phyloP scores from a whole-genome alignment of 2,888 invertebrate genomes.

The Acrobasis suavella region DNA sequence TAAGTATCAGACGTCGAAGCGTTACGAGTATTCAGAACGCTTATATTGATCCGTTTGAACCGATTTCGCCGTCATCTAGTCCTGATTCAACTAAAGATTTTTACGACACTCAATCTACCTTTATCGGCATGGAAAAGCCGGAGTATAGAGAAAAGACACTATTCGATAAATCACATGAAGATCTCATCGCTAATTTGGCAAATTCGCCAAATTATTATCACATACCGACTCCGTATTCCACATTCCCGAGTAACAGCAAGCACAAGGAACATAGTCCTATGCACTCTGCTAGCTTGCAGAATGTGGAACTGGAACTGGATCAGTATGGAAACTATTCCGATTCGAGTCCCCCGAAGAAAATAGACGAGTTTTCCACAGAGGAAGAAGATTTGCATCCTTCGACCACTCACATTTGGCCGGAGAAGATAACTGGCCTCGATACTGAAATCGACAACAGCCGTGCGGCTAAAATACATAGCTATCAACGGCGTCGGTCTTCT shows the following conservation, averaged over 20 bases:
- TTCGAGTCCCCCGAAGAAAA: constrained; percentile 60
- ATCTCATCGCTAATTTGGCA: constrained; percentile 79
- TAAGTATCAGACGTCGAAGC: constrained; percentile 59
- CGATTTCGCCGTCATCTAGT: constrained; percentile 84
- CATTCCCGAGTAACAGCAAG: constrained; percentile 83
- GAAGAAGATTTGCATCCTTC: constrained; percentile 78
- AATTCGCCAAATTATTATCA: constrained; percentile 78
- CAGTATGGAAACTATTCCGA: constrained; percentile 76
- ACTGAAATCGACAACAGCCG: constrained; percentile 76
- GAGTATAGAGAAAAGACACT: constrained; percentile 78
- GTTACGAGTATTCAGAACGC: constrained; percentile 64
- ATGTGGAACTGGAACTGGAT: constrained; percentile 87
- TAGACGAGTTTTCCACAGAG: constrained; percentile 76
- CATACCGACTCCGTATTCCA: constrained; percentile 83
- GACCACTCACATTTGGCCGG: constrained; percentile 81
- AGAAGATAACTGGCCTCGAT: constrained; percentile 76
- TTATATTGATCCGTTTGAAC: constrained; percentile 72
- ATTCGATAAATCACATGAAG: constrained; percentile 83
- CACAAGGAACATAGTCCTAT: constrained; percentile 83
- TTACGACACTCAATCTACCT: constrained; percentile 79
- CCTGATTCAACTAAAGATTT: constrained; percentile 86
- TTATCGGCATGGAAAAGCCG: constrained; percentile 70
- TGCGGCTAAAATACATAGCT: constrained; percentile 72
- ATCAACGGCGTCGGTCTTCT: constrained; percentile 86
- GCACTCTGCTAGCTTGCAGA: constrained; percentile 86